These are phyloP conservation scores for Battus philenor DNA, from an alignment of 1,140 invertebrate species.

Conservation along the genomic window DNA sequence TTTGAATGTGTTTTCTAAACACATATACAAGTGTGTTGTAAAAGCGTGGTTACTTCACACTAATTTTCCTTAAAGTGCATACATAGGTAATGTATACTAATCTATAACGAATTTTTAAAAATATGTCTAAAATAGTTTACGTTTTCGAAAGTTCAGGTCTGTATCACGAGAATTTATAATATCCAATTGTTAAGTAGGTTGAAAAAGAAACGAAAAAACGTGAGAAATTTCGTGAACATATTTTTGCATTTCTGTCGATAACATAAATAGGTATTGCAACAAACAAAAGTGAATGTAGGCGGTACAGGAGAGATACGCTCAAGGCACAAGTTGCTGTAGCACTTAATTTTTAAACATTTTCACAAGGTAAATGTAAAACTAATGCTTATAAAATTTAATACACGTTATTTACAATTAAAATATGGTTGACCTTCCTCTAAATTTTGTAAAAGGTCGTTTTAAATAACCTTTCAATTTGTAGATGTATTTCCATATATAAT, in stretches of 20 bases:
- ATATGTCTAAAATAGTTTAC: constrained; percentile 29
- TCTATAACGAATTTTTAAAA: neutral
- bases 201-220: constrained; percentile 15
- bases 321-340: too few relatives aligned
- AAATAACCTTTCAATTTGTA: too few relatives aligned
- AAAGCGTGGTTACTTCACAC: neutral
- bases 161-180: constrained; percentile 21
- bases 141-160: constrained; percentile 56
- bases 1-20: constrained; percentile 23
- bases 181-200: constrained; percentile 15
- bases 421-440: too few relatives aligned
- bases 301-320: constrained; percentile 21
- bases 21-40: neutral
- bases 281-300: constrained; percentile 71
- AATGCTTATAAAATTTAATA: too few relatives aligned
- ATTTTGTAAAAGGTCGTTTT: too few relatives aligned
- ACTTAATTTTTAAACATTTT: too few relatives aligned
- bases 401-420: too few relatives aligned
- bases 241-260: constrained; percentile 9
- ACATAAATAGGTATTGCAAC: constrained; percentile 28
- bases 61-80: neutral
- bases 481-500: too few relatives aligned
- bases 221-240: constrained; percentile 4
- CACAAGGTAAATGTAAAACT: neutral
- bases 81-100: neutral